Evolutionary conservation across 2,113 vertebrate species (phyloP).

Genomic region (Tychaedon coryphoeus): DNA sequence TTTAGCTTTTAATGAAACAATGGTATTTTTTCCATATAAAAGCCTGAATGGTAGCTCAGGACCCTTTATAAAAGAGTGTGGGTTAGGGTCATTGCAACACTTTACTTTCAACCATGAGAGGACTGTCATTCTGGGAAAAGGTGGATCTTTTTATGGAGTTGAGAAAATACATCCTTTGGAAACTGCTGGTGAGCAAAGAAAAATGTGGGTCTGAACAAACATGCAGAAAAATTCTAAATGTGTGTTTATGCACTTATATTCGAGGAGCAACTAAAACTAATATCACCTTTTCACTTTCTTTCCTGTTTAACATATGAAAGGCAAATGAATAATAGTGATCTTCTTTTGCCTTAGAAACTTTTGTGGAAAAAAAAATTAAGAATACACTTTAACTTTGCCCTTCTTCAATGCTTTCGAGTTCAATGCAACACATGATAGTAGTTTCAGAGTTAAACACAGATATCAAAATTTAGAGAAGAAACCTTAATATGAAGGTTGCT

Average conservation of each 20-base stretch:
- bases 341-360: neutral
- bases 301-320: neutral
- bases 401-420: neutral
- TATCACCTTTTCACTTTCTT: neutral
- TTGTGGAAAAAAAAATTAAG: neutral
- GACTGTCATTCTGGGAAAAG: neutral
- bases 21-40: neutral
- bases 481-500: neutral
- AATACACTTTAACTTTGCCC: neutral
- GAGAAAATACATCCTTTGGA: neutral
- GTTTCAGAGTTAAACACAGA: neutral
- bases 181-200: neutral
- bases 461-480: neutral
- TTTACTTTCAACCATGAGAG: neutral
- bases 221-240: neutral
- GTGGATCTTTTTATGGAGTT: neutral
- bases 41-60: neutral
- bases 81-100: neutral
- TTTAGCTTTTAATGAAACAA: neutral
- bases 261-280: neutral
- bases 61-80: neutral
- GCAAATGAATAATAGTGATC: neutral
- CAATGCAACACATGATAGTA: neutral
- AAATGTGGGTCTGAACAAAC: neutral
- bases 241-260: neutral